Percentiles rank a stretch among this genome's conserved stretches.
These are phyloP conservation scores for Drosophila silvestris DNA, from an alignment of 2,888 invertebrate genomes.

Conservation along the genomic window DNA sequence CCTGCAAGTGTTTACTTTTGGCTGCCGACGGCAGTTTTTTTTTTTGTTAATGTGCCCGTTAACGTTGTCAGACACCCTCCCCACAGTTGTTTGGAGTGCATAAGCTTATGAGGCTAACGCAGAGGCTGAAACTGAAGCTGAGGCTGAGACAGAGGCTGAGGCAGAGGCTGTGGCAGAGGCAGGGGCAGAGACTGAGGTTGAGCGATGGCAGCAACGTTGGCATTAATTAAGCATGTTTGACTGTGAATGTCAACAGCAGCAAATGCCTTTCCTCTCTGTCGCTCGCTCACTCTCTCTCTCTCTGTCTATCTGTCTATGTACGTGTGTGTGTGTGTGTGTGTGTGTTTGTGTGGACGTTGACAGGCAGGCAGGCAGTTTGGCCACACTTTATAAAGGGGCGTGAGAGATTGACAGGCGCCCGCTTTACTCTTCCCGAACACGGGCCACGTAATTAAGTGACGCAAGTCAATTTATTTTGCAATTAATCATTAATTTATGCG, in stretches of 20 bases:
- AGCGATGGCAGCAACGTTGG: constrained; percentile 63
- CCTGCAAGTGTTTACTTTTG: constrained; percentile 79
- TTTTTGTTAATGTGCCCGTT: constrained; percentile 71
- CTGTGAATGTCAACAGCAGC: constrained; percentile 80
- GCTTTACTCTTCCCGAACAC: constrained; percentile 52
- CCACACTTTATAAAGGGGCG: constrained; percentile 43
- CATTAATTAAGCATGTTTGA: constrained; percentile 82
- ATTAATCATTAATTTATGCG: constrained; percentile 83
- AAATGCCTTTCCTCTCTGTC: constrained; percentile 35
- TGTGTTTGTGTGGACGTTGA: constrained; percentile 56
- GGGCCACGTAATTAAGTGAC: constrained; percentile 77
- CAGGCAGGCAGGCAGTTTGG: constrained; percentile 52
- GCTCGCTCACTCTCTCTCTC: not conserved
- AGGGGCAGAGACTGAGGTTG: constrained; percentile 28
- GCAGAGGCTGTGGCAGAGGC: constrained; percentile 28
- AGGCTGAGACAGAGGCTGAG: constrained; percentile 26
- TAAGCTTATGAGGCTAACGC: constrained; percentile 14
- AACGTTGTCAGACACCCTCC: constrained; percentile 73
- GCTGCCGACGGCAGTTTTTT: constrained; percentile 52
- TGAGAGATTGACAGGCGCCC: constrained; percentile 46
- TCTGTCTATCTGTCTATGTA: not conserved
- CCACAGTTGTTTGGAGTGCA: constrained; percentile 51
- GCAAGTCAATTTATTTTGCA: constrained; percentile 83
- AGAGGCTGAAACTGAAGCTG: constrained; percentile 14
- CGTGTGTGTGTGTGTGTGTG: not conserved